Evolutionary conservation across 2,113 vertebrate species (phyloP).

Genomic region (Felis catus): F.catus_Fca126_mat1.0 CM031421.1:48929001-48929500

Average conservation of each 20-base stretch:
- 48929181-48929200: neutral
- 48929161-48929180: neutral
- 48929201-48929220: neutral
- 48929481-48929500: neutral
- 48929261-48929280: neutral
- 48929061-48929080: neutral
- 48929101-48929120: neutral
- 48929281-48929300: neutral
- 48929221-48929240: neutral
- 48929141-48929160: neutral
- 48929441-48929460: neutral
- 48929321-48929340: neutral
- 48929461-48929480: neutral
- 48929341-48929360: neutral
- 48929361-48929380: neutral
- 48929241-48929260: neutral
- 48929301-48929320: neutral
- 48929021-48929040: neutral
- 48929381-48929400: neutral
- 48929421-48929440: neutral
- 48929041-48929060: slow-evolving; percentile 16
- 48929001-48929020: neutral
- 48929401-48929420: neutral
- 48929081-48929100: neutral
- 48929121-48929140: neutral